Conservation (phyloP, 2,797 vertebrate species). For the Calcarius lapponicus region DNA sequence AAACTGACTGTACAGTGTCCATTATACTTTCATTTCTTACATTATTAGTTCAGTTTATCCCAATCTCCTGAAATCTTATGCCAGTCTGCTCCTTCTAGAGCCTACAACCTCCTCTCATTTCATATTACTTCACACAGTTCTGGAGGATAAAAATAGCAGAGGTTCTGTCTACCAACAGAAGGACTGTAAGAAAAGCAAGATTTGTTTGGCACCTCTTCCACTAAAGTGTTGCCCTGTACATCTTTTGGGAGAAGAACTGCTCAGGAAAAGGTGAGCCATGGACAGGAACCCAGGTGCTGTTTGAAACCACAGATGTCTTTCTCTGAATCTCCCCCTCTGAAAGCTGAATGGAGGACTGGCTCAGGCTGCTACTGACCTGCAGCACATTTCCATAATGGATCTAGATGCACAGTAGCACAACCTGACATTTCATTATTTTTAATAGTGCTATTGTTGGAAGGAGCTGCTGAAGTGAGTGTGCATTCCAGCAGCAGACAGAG, state of each 20-base stretch:
- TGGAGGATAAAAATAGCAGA: background rate
- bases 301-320: background rate
- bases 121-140: background rate
- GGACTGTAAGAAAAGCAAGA: background rate
- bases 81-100: background rate
- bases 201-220: background rate
- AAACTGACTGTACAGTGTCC: background rate
- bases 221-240: background rate
- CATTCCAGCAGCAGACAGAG: background rate
- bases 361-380: background rate
- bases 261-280: background rate
- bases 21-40: background rate
- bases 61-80: background rate
- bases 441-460: conserved; percentile 23
- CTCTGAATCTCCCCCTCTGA: background rate
- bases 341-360: background rate
- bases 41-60: background rate
- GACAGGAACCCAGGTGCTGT: background rate
- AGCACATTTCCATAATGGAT: conserved; percentile 28
- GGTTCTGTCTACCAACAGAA: background rate
- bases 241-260: background rate
- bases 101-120: background rate
- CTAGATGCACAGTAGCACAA: background rate
- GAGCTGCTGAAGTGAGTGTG: conserved; percentile 1
- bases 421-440: conserved; percentile 56